These are phyloP conservation scores for Limnephilus auricula DNA, from an alignment of 2,888 invertebrate species.

Conservation along the genomic window DNA sequence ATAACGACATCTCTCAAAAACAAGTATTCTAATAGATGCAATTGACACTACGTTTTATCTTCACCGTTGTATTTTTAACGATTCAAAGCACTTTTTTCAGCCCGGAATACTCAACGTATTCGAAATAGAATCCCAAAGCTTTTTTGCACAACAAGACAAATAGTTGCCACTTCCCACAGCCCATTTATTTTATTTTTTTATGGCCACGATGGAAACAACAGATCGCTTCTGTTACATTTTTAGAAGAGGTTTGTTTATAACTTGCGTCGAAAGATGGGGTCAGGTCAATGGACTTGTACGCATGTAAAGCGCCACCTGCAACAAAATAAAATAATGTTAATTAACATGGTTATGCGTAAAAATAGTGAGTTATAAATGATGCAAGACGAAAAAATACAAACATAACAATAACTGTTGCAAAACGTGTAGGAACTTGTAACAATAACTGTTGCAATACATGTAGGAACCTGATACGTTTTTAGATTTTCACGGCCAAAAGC, in stretches of 20 bases:
- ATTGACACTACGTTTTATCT: neutral
- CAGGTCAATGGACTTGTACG: neutral
- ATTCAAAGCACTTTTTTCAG: neutral
- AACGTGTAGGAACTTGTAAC: too few species aligned
- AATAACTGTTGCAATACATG: too few species aligned
- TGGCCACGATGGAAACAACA: neutral
- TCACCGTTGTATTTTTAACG: neutral
- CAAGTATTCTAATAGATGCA: neutral
- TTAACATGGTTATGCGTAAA: neutral
- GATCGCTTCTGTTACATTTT: constrained; percentile 4
- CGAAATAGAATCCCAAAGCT: constrained; percentile 5
- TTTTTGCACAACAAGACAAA: neutral
- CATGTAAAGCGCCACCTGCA: neutral
- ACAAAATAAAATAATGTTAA: neutral
- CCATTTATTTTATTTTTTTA: neutral
- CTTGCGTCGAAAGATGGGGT: neutral
- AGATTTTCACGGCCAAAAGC: too few species aligned
- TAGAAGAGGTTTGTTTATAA: neutral
- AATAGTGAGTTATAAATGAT: too few species aligned
- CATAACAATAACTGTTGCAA: too few species aligned
- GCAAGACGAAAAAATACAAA: too few species aligned
- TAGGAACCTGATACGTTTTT: too few species aligned
- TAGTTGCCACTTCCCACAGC: neutral
- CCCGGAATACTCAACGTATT: neutral
- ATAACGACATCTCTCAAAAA: neutral